Percentiles rank a stretch among this genome's conserved stretches.
These are phyloP conservation scores for Drosophila pandora DNA, from an alignment of 1,140 invertebrate species.

Conservation along the genomic window DNA sequence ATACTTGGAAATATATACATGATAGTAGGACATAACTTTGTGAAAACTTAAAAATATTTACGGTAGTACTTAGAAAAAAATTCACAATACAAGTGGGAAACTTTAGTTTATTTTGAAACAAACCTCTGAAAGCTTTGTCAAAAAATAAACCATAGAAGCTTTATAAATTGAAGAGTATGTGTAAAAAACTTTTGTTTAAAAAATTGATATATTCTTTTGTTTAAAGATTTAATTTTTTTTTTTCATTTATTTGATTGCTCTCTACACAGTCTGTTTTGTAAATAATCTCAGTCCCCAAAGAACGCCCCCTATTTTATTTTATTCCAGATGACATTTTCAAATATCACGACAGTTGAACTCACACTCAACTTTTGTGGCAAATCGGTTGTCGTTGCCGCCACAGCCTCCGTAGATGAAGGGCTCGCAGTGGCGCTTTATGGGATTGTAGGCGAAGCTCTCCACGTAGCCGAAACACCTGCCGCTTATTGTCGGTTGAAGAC, in stretches of 20 bases:
- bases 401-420: constrained; percentile 85
- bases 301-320: background rate
- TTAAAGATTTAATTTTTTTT: background rate
- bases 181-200: background rate
- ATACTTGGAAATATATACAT: too few species aligned
- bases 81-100: too few species aligned
- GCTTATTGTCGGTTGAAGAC: constrained; percentile 67
- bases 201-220: background rate
- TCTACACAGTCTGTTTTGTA: background rate
- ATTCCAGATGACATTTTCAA: constrained; percentile 22
- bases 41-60: too few species aligned
- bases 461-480: constrained; percentile 71
- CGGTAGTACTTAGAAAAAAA: too few species aligned
- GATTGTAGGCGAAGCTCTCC: constrained; percentile 75
- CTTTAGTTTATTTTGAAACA: background rate
- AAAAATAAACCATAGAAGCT: background rate
- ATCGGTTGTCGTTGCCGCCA: constrained; percentile 93
- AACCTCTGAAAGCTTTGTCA: background rate
- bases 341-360: constrained; percentile 88
- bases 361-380: constrained; percentile 88
- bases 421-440: constrained; percentile 67
- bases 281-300: constrained; percentile 1
- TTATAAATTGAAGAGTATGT: too few species aligned
- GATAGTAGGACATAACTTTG: too few species aligned
- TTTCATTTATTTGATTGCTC: background rate